These are phyloP conservation scores for Heliconius hewitsoni DNA, from an alignment of 1,140 invertebrate genomes.

Conservation along the genomic window DNA sequence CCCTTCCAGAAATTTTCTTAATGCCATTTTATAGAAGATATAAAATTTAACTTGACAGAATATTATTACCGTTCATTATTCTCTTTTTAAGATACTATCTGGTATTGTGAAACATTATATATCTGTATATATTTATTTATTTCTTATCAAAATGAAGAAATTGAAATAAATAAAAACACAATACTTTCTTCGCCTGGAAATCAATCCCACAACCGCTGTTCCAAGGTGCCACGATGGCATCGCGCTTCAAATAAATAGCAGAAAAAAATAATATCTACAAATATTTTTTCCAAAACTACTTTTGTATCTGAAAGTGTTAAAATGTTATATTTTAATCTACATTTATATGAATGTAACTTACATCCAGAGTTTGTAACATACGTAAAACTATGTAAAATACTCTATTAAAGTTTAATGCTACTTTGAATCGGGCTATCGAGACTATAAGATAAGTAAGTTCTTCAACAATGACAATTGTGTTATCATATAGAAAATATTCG, in stretches of 20 bases:
- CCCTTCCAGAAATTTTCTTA: constrained; percentile 1
- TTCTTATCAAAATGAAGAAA: no score
- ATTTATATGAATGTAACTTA: not conserved
- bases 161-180: no score
- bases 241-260: no score
- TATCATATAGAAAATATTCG: not conserved
- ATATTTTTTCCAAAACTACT: no score
- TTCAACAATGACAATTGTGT: not conserved
- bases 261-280: no score
- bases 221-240: no score
- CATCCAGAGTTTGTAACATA: not conserved
- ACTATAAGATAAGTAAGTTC: constrained; percentile 2
- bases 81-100: not conserved
- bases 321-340: not conserved
- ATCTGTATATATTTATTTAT: no score
- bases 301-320: not conserved
- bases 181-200: no score
- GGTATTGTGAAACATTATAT: no score
- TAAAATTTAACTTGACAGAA: not conserved
- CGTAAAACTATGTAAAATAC: constrained; percentile 4
- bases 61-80: not conserved
- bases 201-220: no score
- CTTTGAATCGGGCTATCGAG: not conserved
- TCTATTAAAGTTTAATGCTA: not conserved
- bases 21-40: not conserved